phyloP scores from a whole-genome alignment of 2,888 invertebrate genomes.

The Ichneumoninae sp. region DNA sequence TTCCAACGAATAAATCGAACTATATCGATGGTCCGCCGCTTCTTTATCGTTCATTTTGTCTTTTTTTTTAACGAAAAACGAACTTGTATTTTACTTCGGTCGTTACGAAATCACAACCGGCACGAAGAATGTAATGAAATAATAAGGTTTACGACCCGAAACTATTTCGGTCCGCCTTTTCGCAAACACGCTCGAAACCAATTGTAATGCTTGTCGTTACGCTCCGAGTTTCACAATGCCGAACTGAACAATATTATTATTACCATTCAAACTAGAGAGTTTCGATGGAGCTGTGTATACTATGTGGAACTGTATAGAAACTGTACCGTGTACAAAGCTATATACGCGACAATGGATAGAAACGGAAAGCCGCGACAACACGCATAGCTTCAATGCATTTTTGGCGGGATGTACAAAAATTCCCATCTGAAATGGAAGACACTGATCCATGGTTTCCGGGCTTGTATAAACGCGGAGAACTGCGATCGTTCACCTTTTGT shows the following conservation, averaged over 20 bases:
- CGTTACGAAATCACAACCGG: background rate
- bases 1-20: constrained; percentile 71
- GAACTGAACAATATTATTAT: constrained; percentile 6
- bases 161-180: constrained; percentile 13
- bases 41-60: constrained; percentile 49
- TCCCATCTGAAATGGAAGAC: background rate
- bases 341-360: background rate
- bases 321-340: background rate
- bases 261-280: background rate
- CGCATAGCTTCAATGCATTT: background rate
- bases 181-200: constrained; percentile 13
- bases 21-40: constrained; percentile 68
- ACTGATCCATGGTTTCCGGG: background rate
- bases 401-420: background rate
- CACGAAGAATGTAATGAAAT: background rate
- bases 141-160: background rate
- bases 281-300: background rate
- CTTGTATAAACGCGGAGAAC: background rate
- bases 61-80: background rate
- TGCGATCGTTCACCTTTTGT: constrained; percentile 74
- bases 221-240: background rate
- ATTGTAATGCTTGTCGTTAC: constrained; percentile 12
- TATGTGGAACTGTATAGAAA: background rate
- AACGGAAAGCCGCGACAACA: background rate
- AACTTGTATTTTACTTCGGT: background rate